These are phyloP conservation scores for Pollenia amentaria DNA, from an alignment of 2,888 invertebrate genomes.

Conservation along the genomic window DNA sequence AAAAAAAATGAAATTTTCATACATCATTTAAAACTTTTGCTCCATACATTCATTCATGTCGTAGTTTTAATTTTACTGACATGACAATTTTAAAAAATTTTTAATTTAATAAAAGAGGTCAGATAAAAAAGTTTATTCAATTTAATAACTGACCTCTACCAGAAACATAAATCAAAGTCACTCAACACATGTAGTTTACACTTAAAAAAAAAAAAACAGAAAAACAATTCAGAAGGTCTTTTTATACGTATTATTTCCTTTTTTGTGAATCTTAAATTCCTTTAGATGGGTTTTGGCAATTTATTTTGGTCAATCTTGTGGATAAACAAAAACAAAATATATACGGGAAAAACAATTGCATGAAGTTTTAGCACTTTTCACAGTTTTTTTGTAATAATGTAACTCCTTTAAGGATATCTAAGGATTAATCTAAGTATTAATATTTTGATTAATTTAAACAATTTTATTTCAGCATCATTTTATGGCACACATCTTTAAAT, in stretches of 20 bases:
- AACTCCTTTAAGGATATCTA: too few species aligned
- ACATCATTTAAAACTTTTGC: neutral
- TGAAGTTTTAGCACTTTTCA: neutral
- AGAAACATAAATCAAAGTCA: conserved; percentile 71
- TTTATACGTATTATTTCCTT: conserved; percentile 20
- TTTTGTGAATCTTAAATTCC: conserved; percentile 9
- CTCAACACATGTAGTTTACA: conserved; percentile 62
- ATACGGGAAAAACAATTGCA: conserved; percentile 24
- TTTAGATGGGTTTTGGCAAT: conserved; percentile 24
- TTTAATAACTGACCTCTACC: conserved; percentile 69
- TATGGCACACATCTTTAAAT: neutral
- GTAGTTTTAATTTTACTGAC: conserved; percentile 1
- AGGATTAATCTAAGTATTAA: too few species aligned
- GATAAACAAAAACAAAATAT: conserved; percentile 1
- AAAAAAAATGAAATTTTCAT: neutral
- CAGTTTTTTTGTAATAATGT: neutral
- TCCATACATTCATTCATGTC: neutral
- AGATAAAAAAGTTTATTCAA: conserved; percentile 8
- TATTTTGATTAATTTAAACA: neutral
- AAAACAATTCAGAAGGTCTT: conserved; percentile 43
- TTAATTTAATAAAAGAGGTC: conserved; percentile 45
- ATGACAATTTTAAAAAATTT: conserved; percentile 18
- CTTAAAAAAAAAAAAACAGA: conserved; percentile 4
- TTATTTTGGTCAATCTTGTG: conserved; percentile 16
- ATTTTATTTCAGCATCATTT: neutral